Percentiles rank a stretch among this genome's conserved stretches.
These are phyloP conservation scores for Agrotis puta DNA, from an alignment of 2,888 invertebrate species.

Conservation along the genomic window DNA sequence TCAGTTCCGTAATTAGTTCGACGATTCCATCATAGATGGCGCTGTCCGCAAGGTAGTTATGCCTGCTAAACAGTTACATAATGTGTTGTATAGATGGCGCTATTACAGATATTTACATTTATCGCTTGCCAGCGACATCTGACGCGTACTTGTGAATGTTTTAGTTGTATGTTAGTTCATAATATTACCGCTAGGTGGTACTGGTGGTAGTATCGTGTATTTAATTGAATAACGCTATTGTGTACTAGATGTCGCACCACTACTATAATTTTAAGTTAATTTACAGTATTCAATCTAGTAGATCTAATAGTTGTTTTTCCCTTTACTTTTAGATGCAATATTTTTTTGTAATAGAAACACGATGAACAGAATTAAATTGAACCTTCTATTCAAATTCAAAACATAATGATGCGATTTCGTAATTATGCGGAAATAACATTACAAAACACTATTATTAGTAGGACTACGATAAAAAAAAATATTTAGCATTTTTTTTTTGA, in stretches of 20 bases:
- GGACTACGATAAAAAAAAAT: neutral
- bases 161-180: neutral
- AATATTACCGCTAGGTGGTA: slow-evolving; percentile 22
- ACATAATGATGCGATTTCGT: too few relatives aligned
- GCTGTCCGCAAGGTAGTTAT: neutral
- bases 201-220: neutral
- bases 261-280: neutral
- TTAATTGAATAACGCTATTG: neutral
- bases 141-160: neutral
- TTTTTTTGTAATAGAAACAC: too few relatives aligned
- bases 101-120: neutral
- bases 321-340: too few relatives aligned
- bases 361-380: too few relatives aligned
- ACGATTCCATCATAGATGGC: slow-evolving; percentile 56
- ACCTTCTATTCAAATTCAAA: too few relatives aligned
- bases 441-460: too few relatives aligned
- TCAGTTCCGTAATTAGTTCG: slow-evolving; percentile 18
- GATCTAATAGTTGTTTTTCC: too few relatives aligned
- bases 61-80: neutral
- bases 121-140: slow-evolving; percentile 44
- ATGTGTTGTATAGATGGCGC: slow-evolving; percentile 58
- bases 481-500: neutral
- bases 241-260: slow-evolving; percentile 36
- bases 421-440: neutral
- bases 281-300: neutral